phyloP scores from a whole-genome alignment of 2,113 vertebrate species.

The Turdus rufiventris region DNA sequence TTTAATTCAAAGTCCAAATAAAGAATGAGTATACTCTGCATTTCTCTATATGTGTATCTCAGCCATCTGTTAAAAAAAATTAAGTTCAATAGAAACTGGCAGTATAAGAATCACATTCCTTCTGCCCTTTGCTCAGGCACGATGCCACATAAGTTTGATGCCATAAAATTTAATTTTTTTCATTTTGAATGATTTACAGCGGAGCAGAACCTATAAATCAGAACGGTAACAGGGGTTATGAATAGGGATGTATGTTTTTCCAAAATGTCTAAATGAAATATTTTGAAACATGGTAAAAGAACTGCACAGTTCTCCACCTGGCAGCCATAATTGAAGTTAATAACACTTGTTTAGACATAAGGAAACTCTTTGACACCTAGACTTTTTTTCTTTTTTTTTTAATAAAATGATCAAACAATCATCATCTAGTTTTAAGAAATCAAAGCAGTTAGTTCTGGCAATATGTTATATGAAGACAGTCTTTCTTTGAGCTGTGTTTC shows the following conservation, averaged over 20 bases:
- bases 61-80: constrained; percentile 55
- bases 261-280: constrained; percentile 87
- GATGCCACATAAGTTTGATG: constrained; percentile 70
- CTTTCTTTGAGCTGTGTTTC: constrained; percentile 69
- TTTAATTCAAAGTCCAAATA: constrained; percentile 62
- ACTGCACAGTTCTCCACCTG: constrained; percentile 84
- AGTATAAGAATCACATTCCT: constrained; percentile 70
- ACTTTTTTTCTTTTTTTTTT: constrained; percentile 72
- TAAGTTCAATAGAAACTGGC: constrained; percentile 68
- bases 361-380: constrained; percentile 86
- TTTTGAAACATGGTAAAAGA: constrained; percentile 81
- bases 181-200: constrained; percentile 81
- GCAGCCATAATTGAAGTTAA: constrained; percentile 90
- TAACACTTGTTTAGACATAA: constrained; percentile 83
- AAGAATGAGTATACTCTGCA: constrained; percentile 17
- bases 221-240: constrained; percentile 83
- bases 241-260: constrained; percentile 91
- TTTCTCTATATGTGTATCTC: constrained; percentile 31
- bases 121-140: constrained; percentile 68
- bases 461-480: constrained; percentile 63
- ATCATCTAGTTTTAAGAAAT: constrained; percentile 79
- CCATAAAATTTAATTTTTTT: constrained; percentile 78
- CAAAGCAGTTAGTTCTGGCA: constrained; percentile 78
- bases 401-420: constrained; percentile 84
- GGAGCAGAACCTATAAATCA: constrained; percentile 84